Evolutionary conservation across 1,140 invertebrate species (phyloP), one percentile per base, ranked within the genome.

Genomic region (Chrysomallon squamiferum): DNA sequence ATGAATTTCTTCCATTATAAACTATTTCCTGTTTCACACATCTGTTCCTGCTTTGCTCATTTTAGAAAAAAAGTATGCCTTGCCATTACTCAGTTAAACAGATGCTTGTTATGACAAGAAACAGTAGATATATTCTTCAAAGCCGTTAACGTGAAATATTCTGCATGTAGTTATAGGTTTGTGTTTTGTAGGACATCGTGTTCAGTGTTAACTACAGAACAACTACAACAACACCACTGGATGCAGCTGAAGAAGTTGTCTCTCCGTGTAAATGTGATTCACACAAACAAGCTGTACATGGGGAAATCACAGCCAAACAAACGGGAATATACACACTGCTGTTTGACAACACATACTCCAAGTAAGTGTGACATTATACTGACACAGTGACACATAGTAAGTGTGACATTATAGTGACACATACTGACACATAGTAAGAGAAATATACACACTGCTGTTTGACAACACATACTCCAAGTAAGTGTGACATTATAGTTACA

Each of bases 281-380:
- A 0, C 80, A 85, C 62, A 78, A 78, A 66, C 74, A 85, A 62
- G 62, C 69, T 2, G 73, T 84, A 0, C 52, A 65, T 38, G 84
- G 84, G 9, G 76, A 85, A 43, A 69, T 85, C 18, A 76, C 71
- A 0, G 78, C 80, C 29, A 76, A 79, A 67, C 66, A 80, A 63
- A 38, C 71, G 0, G 84, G 84, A 18, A 63, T 85, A 18, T 85
- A 85, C 66, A 79, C 78, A n/a, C 72, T 85, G 3, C 35, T 81
- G 6, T 85, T 84, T 73, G 80, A 85, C 60, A 85, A 85, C 69
- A 75, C 73, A 20, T 78, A 79, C 56, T 84, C 84, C 4, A 83
- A 72, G 83, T 84, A 68, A 75, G 70, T 54, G 18, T 52, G 3
- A 25, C 20, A 38, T 4, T 18, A 5, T 11, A 3, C 20, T 38